Base-by-base conservation (phyloP, 2,113 vertebrate species). In the Pogonocichla stellata region DNA sequence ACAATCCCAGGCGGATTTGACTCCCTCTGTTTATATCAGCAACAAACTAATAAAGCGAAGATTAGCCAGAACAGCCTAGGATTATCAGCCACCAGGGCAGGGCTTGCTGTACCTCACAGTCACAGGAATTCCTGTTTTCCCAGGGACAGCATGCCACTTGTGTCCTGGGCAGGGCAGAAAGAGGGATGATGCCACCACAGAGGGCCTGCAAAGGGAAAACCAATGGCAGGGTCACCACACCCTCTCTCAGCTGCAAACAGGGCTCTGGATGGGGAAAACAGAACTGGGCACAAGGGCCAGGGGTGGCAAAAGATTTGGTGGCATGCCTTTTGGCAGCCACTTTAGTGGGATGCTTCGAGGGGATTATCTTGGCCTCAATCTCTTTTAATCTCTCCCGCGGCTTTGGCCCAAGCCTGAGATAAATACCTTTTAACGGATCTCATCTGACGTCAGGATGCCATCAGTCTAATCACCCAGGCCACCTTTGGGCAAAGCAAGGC, bases 321-420 rank as follows among this genome's bases (percentile, higher is more conserved):
- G 94, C 14, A 8, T 96, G 97, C 96, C 97, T 97, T 97, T 97
- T 97, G 97, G 96, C 97, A 96, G 96, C 95, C 95, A 94, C 89
- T 93, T 89, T 54, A 79, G 79, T 42, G 93, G 86, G 97, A 97
- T 97, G 95, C 97, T 97, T 58, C 14, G 5, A 83, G 86, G 75
- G 95, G 97, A 97, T 97, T 97, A 97, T 96, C 95, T 96, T 97
- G 97, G 95, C 97, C 97, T 97, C 97, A 97, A 97, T 97, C 97
- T 96, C 90, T 95, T 96, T 93, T 97, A 97, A 97, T 97, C 96
- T 96, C 95, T 90, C 97, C 96, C 14, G 24, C 72, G 0, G 97
- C 97, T 97, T 97, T 97, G 96, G 97, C 96, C 96, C 95, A 97
- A 97, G 96, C 97, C 89, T 0, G 93, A 96, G 97, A 97, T 97